These are phyloP conservation scores for Abrostola tripartita DNA, from an alignment of 2,888 invertebrate genomes.

Conservation along the genomic window DNA sequence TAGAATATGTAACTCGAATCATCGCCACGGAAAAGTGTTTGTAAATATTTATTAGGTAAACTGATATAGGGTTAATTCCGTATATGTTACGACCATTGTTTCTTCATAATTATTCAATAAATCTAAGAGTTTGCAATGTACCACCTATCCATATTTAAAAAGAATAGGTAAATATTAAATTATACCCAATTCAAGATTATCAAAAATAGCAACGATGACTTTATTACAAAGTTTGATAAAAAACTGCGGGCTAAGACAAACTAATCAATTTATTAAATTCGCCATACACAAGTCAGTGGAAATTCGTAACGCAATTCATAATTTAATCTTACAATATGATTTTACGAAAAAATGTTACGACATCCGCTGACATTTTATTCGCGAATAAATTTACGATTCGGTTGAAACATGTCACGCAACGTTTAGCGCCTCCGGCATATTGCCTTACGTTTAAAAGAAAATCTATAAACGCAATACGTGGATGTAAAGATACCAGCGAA, in stretches of 20 bases:
- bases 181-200: too few species aligned
- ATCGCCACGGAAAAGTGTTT: slow-evolving; percentile 22
- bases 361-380: slow-evolving; percentile 58
- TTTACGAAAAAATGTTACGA: slow-evolving; percentile 55
- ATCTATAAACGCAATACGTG: slow-evolving; percentile 19
- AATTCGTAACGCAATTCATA: slow-evolving; percentile 33
- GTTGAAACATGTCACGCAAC: slow-evolving; percentile 54
- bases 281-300: slow-evolving; percentile 13
- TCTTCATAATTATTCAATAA: not conserved
- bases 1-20: slow-evolving; percentile 49
- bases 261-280: not conserved
- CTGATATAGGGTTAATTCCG: slow-evolving; percentile 29
- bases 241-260: not conserved
- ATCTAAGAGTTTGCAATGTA: not conserved
- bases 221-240: not conserved
- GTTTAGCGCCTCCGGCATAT: slow-evolving; percentile 54
- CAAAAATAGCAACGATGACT: too few species aligned
- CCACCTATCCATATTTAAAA: too few species aligned
- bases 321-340: slow-evolving; percentile 49
- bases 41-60: slow-evolving; percentile 48
- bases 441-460: slow-evolving; percentile 49
- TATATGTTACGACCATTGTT: not conserved
- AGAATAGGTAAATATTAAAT: too few species aligned
- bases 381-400: slow-evolving; percentile 47
- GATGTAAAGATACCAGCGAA: slow-evolving; percentile 12